A percentile compares a stretch with the other conserved stretches of the same genome.
Evolutionary conservation across 2,113 vertebrate genomes (phyloP).

Genomic region (Thermophis baileyi): DNA sequence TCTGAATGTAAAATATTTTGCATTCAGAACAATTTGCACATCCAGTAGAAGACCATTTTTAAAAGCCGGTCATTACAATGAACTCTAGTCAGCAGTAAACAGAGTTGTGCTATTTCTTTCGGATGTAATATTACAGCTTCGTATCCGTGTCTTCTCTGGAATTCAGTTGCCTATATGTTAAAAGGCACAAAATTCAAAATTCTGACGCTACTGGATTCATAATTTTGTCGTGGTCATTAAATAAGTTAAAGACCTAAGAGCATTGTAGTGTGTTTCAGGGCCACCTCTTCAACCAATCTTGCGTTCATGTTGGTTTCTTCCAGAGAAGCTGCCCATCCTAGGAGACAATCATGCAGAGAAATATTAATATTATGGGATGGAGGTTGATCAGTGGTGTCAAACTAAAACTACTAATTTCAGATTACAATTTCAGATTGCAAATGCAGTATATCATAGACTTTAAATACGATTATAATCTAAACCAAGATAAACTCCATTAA

Average conservation of each 20-base stretch:
- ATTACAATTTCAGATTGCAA: not conserved
- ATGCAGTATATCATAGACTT: too few species aligned
- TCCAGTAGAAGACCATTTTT: not conserved
- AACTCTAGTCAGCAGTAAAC: not conserved
- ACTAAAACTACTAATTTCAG: not conserved
- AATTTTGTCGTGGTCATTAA: not conserved
- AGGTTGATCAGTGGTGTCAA: not conserved
- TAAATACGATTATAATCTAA: not conserved
- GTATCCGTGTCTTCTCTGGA: not conserved
- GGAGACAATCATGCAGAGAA: not conserved
- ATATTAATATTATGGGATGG: not conserved
- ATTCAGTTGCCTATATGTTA: not conserved
- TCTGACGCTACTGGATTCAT: not conserved
- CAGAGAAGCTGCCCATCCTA: slow-evolving; percentile 75
- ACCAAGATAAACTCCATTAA: not conserved
- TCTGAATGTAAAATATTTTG: not conserved
- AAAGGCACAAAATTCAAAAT: not conserved
- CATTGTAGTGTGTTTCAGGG: slow-evolving; percentile 83
- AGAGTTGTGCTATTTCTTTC: not conserved
- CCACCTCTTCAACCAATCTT: slow-evolving; percentile 85
- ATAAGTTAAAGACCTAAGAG: slow-evolving; percentile 70
- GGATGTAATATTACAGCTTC: not conserved
- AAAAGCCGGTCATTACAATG: not conserved
- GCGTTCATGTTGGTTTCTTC: slow-evolving; percentile 83
- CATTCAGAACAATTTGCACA: not conserved